These are phyloP conservation scores for Blastomussa wellsi DNA, from an alignment of 92 coral and sea anemone species.

Conservation along the genomic window DNA sequence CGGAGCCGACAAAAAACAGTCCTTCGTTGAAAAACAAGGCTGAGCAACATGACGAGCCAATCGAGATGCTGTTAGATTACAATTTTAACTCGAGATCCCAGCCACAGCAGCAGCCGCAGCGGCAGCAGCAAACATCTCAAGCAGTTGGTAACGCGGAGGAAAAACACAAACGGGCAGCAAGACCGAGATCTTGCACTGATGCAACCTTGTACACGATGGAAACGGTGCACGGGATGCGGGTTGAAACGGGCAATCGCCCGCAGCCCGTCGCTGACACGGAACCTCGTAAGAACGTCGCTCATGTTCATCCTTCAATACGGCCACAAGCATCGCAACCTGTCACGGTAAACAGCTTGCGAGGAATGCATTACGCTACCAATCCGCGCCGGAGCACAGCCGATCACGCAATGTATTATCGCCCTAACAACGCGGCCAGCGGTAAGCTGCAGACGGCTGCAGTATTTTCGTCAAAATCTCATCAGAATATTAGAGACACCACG, in stretches of 20 bases:
- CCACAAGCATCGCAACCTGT: slow-evolving; percentile 66
- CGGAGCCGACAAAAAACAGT: slow-evolving; percentile 38
- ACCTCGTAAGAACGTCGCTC: slow-evolving; percentile 39
- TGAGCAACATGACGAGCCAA: slow-evolving; percentile 6
- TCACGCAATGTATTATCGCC: slow-evolving; percentile 24
- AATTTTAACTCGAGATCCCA: slow-evolving; percentile 26
- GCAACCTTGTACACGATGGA: slow-evolving; percentile 58
- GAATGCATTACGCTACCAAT: slow-evolving; percentile 54
- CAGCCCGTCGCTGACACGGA: slow-evolving; percentile 41
- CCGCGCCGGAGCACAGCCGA: slow-evolving; percentile 31
- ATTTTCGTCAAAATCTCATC: slow-evolving; percentile 39
- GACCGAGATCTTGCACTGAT: slow-evolving; percentile 64
- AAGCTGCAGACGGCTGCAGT: slow-evolving; percentile 47
- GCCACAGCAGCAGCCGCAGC: slow-evolving; percentile 31
- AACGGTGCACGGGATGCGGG: slow-evolving; percentile 57
- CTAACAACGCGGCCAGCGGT: slow-evolving; percentile 16
- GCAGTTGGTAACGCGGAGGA: slow-evolving; percentile 21
- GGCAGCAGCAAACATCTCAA: slow-evolving; percentile 34
- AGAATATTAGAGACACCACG: slow-evolving; percentile 32
- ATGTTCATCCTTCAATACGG: slow-evolving; percentile 55
- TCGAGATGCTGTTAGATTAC: slow-evolving; percentile 30
- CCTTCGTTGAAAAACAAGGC: slow-evolving; percentile 22
- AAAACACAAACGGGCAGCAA: slow-evolving; percentile 31
- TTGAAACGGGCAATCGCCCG: slow-evolving; percentile 43
- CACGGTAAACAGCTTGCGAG: slow-evolving; percentile 83